phyloP scores from a whole-genome alignment of 2,113 vertebrate genomes.

The Python bivittatus region DNA sequence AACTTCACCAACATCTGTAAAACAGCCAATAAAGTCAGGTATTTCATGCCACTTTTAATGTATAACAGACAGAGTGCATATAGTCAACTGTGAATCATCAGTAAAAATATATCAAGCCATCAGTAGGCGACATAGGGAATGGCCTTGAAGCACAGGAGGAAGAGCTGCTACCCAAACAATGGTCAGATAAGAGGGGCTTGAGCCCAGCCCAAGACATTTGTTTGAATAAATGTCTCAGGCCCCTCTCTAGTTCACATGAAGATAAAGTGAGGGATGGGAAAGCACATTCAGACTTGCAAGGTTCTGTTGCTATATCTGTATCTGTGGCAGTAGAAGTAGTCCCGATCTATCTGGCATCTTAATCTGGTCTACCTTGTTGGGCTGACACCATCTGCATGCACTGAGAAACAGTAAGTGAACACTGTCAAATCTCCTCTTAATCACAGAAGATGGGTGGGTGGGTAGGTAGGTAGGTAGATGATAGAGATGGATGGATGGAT shows the following conservation, averaged over 20 bases:
- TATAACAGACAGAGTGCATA: not conserved
- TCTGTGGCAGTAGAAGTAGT: not conserved
- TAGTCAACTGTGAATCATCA: not conserved
- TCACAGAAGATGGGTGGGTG: not conserved
- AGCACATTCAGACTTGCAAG: not conserved
- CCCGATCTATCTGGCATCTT: not conserved
- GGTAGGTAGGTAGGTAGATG: too few relatives aligned
- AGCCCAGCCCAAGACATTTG: not conserved
- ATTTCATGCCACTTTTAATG: not conserved
- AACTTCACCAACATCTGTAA: not conserved
- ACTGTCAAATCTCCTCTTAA: not conserved
- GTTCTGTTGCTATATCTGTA: not conserved
- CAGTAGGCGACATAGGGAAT: not conserved
- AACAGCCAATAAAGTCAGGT: not conserved
- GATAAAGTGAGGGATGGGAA: not conserved
- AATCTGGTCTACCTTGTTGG: not conserved
- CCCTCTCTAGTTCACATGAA: not conserved
- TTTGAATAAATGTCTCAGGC: not conserved
- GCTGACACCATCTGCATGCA: not conserved
- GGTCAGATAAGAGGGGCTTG: not conserved
- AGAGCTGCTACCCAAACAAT: not conserved
- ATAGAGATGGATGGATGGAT: too few relatives aligned
- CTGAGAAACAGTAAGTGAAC: not conserved
- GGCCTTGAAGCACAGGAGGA: not conserved
- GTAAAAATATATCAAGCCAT: not conserved